Percentiles rank a stretch among this genome's conserved stretches.
Evolutionary conservation across 2,888 invertebrate species (phyloP).

Genomic region (Dioctria rufipes): DNA sequence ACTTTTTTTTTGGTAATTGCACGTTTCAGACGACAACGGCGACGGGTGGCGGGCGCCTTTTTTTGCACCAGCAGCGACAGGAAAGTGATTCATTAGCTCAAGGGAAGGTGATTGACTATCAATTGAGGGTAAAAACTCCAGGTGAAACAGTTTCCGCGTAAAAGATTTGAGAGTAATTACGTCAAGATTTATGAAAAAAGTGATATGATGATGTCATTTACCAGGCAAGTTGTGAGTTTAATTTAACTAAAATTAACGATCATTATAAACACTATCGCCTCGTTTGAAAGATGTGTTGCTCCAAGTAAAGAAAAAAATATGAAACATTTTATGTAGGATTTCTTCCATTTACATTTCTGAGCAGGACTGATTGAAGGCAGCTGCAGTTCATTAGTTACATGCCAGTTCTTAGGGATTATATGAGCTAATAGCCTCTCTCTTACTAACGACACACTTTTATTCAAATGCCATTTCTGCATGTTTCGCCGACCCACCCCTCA

Average conservation of each 20-base stretch:
- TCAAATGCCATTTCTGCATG: background rate
- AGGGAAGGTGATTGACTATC: conserved; percentile 43
- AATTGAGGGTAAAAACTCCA: conserved; percentile 44
- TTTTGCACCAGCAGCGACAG: conserved; percentile 28
- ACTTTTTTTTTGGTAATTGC: conserved; percentile 37
- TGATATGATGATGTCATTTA: conserved; percentile 35
- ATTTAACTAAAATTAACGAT: conserved; percentile 15
- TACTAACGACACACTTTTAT: background rate
- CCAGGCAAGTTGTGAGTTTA: background rate
- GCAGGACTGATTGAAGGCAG: background rate
- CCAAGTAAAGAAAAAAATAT: background rate
- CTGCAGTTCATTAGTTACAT: background rate
- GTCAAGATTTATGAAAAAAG: conserved; percentile 44
- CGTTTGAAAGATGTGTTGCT: background rate
- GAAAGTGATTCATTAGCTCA: conserved; percentile 36
- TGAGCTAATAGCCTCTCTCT: background rate
- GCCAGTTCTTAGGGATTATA: background rate
- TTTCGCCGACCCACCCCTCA: background rate
- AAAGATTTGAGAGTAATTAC: conserved; percentile 31
- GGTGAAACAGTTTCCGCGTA: conserved; percentile 30
- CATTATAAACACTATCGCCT: conserved; percentile 23
- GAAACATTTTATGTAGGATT: background rate
- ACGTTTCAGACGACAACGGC: conserved; percentile 29
- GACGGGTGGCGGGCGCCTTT: conserved; percentile 24
- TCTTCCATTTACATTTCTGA: background rate